These are phyloP conservation scores for Phrynosoma platyrhinos DNA, from an alignment of 2,113 vertebrate genomes.

Conservation along the genomic window DNA sequence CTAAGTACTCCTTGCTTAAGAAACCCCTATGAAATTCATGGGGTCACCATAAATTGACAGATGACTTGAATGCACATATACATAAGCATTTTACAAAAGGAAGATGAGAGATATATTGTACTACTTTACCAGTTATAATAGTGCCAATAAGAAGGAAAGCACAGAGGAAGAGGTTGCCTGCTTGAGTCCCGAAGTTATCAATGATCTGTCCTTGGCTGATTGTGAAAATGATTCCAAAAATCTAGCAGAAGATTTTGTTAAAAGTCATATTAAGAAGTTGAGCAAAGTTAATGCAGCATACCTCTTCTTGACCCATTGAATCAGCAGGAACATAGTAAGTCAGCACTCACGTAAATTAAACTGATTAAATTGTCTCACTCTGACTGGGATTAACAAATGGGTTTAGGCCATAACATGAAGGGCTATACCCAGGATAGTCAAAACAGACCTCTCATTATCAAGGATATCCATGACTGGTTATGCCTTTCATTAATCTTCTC, in stretches of 20 bases:
- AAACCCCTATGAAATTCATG: too few relatives aligned
- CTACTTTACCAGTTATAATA: conserved; percentile 87
- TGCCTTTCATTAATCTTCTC: background rate
- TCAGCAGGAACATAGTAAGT: too few relatives aligned
- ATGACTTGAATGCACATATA: too few relatives aligned
- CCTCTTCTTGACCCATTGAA: too few relatives aligned
- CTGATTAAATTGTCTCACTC: too few relatives aligned
- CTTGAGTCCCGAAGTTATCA: conserved; percentile 80
- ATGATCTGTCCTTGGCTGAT: conserved; percentile 91
- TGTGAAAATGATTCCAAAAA: conserved; percentile 96
- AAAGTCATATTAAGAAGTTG: conserved; percentile 32
- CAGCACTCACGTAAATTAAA: too few relatives aligned
- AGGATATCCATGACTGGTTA: background rate
- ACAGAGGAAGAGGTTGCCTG: conserved; percentile 91
- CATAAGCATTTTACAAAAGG: background rate
- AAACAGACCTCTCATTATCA: background rate
- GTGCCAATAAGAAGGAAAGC: conserved; percentile 86
- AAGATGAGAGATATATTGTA: background rate
- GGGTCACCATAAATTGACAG: too few relatives aligned
- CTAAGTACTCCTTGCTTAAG: too few relatives aligned
- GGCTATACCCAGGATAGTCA: background rate
- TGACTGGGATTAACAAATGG: background rate
- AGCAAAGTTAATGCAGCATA: conserved; percentile 6
- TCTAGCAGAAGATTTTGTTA: conserved; percentile 74
- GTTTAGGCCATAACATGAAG: background rate